Evolutionary conservation across 2,797 vertebrate species (phyloP).

Genomic region (Gobionotothen gibberifrons): DNA sequence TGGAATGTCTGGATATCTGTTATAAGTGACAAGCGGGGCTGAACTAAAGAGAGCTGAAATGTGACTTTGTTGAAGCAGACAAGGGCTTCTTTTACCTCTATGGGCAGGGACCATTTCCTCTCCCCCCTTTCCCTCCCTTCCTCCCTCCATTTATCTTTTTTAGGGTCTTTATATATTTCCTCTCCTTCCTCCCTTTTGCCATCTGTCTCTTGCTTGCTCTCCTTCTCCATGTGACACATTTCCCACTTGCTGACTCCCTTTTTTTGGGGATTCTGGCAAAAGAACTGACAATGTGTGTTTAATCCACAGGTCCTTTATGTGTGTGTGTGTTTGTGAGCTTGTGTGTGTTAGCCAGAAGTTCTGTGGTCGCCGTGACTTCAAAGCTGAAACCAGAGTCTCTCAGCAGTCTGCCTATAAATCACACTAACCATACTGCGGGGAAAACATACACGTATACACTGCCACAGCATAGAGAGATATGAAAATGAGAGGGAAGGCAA

Average conservation of each 20-base stretch:
- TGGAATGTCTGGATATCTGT: slow-evolving; percentile 30
- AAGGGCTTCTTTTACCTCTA: slow-evolving; percentile 75
- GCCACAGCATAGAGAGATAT: slow-evolving; percentile 36
- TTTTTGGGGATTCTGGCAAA: slow-evolving; percentile 58
- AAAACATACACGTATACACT: slow-evolving; percentile 38
- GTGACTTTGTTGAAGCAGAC: slow-evolving; percentile 75
- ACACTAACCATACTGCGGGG: slow-evolving; percentile 81
- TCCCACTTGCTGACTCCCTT: slow-evolving; percentile 40
- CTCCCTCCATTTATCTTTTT: slow-evolving; percentile 48
- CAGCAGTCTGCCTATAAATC: slow-evolving; percentile 85
- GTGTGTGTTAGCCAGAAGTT: slow-evolving; percentile 61
- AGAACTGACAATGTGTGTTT: slow-evolving; percentile 66
- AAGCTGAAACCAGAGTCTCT: slow-evolving; percentile 87
- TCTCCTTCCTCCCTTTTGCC: slow-evolving; percentile 20
- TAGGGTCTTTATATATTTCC: slow-evolving; percentile 47
- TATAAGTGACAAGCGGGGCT: slow-evolving; percentile 29
- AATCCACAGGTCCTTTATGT: slow-evolving; percentile 42
- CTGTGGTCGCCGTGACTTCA: slow-evolving; percentile 85
- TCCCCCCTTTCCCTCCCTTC: neutral
- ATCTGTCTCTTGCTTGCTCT: slow-evolving; percentile 31
- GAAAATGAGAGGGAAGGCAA: neutral
- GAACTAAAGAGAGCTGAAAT: slow-evolving; percentile 66
- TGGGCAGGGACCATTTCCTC: slow-evolving; percentile 61
- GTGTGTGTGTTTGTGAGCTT: slow-evolving; percentile 42
- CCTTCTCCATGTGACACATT: slow-evolving; percentile 40